Evolutionary conservation across 2,888 invertebrate genomes (phyloP), one percentile per base, ranked within the genome.

Genomic region (Monochamus alternatus): DNA sequence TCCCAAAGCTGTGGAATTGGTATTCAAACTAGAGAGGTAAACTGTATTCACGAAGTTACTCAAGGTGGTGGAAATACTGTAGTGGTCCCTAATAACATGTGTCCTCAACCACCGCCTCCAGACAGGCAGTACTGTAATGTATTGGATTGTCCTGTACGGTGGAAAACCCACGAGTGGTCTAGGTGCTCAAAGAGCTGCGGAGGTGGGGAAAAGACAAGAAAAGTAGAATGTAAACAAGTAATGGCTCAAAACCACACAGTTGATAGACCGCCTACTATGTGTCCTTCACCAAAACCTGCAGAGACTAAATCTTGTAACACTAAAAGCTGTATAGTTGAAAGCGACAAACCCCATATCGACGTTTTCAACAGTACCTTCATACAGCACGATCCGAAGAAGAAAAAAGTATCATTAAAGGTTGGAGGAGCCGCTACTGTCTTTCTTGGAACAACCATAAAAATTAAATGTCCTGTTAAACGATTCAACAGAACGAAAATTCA

Each of bases 1-100:
- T 96, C 96, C 30, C 96, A 96, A 87, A 95, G 96, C 3, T 99
- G 98, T 86, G 98, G 98, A 44, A 95, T 98, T 81, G 98, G 98
- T 0, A 95, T 96, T 80, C 97, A 97, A 89, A 96, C 95, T 0
- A 91, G 98, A 76, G 96, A 96, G 87, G 98, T 98, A 69, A 94
- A 93, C 70, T 97, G 97, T 87, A 94, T 96, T 82, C 96, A 96
- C 84, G 91, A 94, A 90, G 96, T 97, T 67, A 96, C 96, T 0
- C 92, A 96, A 66, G 96, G 96, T 1, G 95, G 95, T 12, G 95
- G 95, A 52, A 97, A 97, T 87, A 96, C 97, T 0, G 95, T 98
- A 79, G 94, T 96, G 9, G 96, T 98, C n/a, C 97, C 98, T 0
- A 96, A 96, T 89, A 95, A 94, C 86, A 95, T 97, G 94, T 97